Base-by-base conservation (phyloP, 2,888 invertebrate species). In the Ophion ventricosus region DNA sequence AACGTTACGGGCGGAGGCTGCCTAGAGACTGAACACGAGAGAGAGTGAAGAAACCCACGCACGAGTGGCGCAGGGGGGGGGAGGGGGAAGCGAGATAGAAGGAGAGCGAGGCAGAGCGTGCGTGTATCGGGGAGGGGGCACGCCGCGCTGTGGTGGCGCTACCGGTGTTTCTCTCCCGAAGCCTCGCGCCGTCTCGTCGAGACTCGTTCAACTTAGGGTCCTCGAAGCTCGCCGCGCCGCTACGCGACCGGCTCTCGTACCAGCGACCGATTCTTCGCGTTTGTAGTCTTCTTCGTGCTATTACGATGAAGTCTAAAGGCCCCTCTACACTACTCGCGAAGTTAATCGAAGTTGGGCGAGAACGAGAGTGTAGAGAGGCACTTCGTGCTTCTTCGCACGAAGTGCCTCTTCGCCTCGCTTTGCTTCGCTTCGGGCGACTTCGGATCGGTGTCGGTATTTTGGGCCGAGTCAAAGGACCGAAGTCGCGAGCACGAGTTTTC, bases 1-100 rank as follows among this genome's bases (percentile, higher is more conserved):
- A 86, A 87, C 90, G 88, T 87, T 87, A 89, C 91, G 91, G 90
- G 90, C 91, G 90, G 91, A 89, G 91, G 91, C 92, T 92, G 91
- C 90, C 90, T 90, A 90, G 88, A 90, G 90, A 92, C 90, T 90
- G 89, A 88, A 87, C 79, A 67, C 57, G 64, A 59, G 59, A 54
- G 59, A 54, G 54, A 70, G 72, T 26, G 64, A 25, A 64, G 57
- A 79, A 66, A 57, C 61, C 35, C 77, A 74, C 78, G 69, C 73
- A 75, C 54, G 59, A 54, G 40, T 69, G 74, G 10, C 20, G 14
- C 23, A 63, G 64, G 11, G 7, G 66, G 35, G 74, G 70, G 59
- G 26, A 25, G 56, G 70, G 59, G 26, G 23, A 56, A 29, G 54
- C 64, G 63, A 43, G 35, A 40, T 70, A 59, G 72, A 17, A 61